Conservation (phyloP, 2,797 vertebrate species). For the Poeciliopsis infans region DNA sequence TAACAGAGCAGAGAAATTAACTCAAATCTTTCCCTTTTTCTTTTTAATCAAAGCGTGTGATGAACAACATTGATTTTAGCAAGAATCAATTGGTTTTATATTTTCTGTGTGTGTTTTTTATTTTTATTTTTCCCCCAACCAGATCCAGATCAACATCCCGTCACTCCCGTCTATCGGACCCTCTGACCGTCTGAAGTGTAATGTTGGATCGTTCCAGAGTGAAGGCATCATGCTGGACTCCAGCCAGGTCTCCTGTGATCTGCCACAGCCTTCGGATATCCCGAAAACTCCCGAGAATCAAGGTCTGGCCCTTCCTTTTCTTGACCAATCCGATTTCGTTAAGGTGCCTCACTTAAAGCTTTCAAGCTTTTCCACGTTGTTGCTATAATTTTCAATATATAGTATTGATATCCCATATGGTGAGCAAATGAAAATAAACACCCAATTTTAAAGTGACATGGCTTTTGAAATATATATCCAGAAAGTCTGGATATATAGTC, state of each 20-base stretch:
- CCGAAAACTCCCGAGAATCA: constrained; percentile 83
- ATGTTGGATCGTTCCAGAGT: constrained; percentile 55
- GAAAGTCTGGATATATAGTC: not conserved
- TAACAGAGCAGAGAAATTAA: not conserved
- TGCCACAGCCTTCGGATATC: constrained; percentile 73
- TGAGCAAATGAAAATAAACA: not conserved
- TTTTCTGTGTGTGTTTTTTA: not conserved
- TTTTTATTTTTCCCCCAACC: not conserved
- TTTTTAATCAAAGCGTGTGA: constrained; percentile 8
- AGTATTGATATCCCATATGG: not conserved
- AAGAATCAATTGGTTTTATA: not conserved
- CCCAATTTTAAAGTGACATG: not conserved
- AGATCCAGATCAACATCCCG: constrained; percentile 80
- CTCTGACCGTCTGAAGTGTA: constrained; percentile 75
- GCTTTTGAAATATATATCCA: not conserved
- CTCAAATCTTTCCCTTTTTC: not conserved
- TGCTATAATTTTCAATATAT: not conserved
- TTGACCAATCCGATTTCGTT: not conserved
- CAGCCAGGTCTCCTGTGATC: constrained; percentile 76
- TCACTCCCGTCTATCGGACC: constrained; percentile 72
- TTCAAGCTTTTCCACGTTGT: not conserved
- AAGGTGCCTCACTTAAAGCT: not conserved
- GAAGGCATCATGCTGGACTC: constrained; percentile 69
- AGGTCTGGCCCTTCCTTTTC: constrained; percentile 76
- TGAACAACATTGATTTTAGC: not conserved